These are phyloP conservation scores for Saccostrea cuccullata DNA, from an alignment of 1,140 invertebrate species.

Conservation along the genomic window DNA sequence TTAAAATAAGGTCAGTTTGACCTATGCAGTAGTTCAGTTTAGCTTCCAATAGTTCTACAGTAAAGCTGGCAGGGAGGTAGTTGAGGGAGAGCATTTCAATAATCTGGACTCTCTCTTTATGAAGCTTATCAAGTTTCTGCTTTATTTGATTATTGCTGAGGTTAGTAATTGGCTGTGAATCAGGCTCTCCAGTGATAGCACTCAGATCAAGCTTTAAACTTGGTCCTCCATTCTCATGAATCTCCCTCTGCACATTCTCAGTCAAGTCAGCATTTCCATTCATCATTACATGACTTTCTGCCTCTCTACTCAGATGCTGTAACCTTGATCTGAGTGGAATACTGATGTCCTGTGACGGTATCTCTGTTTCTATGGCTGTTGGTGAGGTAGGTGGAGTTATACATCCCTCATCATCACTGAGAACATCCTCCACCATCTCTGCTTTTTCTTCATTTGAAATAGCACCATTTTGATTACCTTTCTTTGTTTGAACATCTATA, in stretches of 20 bases:
- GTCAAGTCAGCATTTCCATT: not conserved
- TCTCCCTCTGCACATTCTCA: slow-evolving; percentile 42
- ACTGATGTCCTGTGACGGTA: not conserved
- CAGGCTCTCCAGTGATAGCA: not conserved
- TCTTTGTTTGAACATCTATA: not conserved
- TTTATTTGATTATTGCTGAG: slow-evolving; percentile 54
- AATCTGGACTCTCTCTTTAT: slow-evolving; percentile 72
- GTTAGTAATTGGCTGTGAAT: slow-evolving; percentile 32
- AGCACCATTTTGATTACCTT: not conserved
- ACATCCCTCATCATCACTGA: slow-evolving; percentile 46
- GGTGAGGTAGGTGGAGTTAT: slow-evolving; percentile 48
- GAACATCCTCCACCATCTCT: slow-evolving; percentile 51
- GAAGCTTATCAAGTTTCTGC: slow-evolving; percentile 69
- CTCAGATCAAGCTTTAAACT: slow-evolving; percentile 52
- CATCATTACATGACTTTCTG: not conserved
- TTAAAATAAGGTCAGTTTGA: slow-evolving; percentile 73
- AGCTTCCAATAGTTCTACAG: slow-evolving; percentile 73
- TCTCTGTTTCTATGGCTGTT: slow-evolving; percentile 26
- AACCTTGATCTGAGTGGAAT: slow-evolving; percentile 12
- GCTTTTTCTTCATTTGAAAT: not conserved
- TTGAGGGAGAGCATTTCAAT: slow-evolving; percentile 72
- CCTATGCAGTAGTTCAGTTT: slow-evolving; percentile 76
- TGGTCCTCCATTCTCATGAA: slow-evolving; percentile 65
- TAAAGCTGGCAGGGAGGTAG: slow-evolving; percentile 73
- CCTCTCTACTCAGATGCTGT: not conserved